phyloP scores from a whole-genome alignment of 2,113 vertebrate species.

The Prinia subflava region DNA sequence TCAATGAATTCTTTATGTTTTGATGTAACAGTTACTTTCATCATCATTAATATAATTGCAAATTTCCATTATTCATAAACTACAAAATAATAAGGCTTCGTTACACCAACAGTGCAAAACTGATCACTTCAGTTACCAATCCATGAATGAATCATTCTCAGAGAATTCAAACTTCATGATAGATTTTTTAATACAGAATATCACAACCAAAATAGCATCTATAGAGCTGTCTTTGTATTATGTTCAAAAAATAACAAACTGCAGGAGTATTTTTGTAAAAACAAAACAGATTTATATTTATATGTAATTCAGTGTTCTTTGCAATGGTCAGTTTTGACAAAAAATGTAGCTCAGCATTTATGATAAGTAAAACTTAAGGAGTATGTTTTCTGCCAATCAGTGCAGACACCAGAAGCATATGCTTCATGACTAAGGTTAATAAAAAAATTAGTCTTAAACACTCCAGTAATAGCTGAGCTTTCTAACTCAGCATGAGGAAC shows the following conservation, averaged over 20 bases:
- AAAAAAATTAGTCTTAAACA: background rate
- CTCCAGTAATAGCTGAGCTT: background rate
- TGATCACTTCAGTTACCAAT: background rate
- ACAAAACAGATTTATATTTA: background rate
- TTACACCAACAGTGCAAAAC: background rate
- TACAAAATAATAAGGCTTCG: background rate
- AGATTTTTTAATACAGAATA: background rate
- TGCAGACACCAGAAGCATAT: background rate
- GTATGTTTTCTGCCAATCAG: background rate
- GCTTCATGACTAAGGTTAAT: background rate
- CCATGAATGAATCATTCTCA: background rate
- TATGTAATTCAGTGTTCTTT: background rate
- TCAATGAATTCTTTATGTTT: background rate
- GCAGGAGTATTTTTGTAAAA: background rate
- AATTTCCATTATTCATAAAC: background rate
- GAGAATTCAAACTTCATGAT: background rate
- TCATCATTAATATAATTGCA: background rate
- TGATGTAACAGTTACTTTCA: background rate
- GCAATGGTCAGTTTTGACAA: background rate
- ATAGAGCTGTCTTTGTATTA: background rate
- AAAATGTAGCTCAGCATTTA: background rate
- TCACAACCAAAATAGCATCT: background rate
- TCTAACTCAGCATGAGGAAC: background rate
- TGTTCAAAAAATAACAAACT: background rate
- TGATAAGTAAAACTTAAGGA: background rate